A percentile compares a stretch with the other conserved stretches of the same genome.
Evolutionary conservation across 1,140 invertebrate species (phyloP).

Genomic region (Zaprionus lachaisei): DNA sequence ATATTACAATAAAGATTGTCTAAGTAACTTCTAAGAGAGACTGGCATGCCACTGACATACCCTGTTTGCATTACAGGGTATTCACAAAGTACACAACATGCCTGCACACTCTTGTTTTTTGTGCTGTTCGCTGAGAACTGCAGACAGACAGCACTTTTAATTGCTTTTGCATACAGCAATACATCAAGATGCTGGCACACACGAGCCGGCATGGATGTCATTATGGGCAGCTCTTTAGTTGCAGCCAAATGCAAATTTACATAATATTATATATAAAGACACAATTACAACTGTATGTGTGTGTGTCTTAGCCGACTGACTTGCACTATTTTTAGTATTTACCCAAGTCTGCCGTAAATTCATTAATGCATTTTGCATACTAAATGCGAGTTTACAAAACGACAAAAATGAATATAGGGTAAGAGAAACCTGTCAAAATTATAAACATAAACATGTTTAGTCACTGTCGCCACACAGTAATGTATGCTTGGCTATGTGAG

Average conservation of each 20-base stretch:
- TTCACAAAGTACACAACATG: not conserved
- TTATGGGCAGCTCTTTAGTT: constrained; percentile 74
- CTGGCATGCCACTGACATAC: not conserved
- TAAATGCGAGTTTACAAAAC: constrained; percentile 38
- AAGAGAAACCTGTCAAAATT: constrained; percentile 50
- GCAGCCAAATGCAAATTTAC: constrained; percentile 73
- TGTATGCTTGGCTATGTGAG: constrained; percentile 1
- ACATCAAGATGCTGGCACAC: constrained; percentile 71
- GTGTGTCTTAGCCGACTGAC: constrained; percentile 59
- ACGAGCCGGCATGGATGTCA: constrained; percentile 64
- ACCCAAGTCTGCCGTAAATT: constrained; percentile 57
- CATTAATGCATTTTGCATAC: constrained; percentile 61
- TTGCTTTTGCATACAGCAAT: constrained; percentile 83
- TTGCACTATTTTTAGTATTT: constrained; percentile 80
- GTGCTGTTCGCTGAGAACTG: constrained; percentile 25
- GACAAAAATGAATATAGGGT: not conserved
- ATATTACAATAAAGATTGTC: too few relatives aligned
- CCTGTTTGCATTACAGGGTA: constrained; percentile 12
- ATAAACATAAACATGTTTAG: constrained; percentile 61
- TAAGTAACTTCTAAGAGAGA: not conserved
- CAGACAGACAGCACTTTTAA: constrained; percentile 83
- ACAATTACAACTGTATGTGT: constrained; percentile 9
- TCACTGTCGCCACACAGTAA: constrained; percentile 51
- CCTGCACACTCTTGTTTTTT: constrained; percentile 13
- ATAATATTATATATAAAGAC: constrained; percentile 57